These are phyloP conservation scores for Phasia obesa DNA, from an alignment of 2,888 invertebrate genomes.

Conservation along the genomic window DNA sequence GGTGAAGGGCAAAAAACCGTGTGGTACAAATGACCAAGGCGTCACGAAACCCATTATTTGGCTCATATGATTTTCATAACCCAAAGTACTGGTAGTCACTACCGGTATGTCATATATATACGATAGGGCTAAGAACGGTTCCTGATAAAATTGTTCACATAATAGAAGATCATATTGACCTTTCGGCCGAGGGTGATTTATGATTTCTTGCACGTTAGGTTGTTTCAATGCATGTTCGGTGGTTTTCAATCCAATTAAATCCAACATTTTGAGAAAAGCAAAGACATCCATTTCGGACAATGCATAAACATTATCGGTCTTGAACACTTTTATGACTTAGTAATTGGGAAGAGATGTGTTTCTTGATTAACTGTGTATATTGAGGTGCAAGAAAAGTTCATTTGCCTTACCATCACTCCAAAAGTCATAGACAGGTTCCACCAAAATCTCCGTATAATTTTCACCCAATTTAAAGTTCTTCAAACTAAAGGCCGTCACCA, in stretches of 20 bases:
- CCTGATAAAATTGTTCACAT: conserved; percentile 82
- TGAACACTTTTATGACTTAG: conserved; percentile 77
- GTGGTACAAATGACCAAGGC: conserved; percentile 83
- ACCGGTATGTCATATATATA: conserved; percentile 82
- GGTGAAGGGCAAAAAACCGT: conserved; percentile 82
- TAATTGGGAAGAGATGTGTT: neutral
- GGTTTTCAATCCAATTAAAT: conserved; percentile 77
- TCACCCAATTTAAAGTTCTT: conserved; percentile 74
- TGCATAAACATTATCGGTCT: conserved; percentile 78
- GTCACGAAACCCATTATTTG: conserved; percentile 83
- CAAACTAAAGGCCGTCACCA: conserved; percentile 77
- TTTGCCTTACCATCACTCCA: conserved; percentile 77
- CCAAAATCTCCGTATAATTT: conserved; percentile 81
- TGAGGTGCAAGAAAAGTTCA: neutral
- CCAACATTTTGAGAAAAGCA: conserved; percentile 78
- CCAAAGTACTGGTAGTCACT: conserved; percentile 82
- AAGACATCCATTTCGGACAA: conserved; percentile 75
- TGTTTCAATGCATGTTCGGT: conserved; percentile 80
- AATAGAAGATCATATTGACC: conserved; percentile 82
- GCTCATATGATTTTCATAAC: conserved; percentile 82
- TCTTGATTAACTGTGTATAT: neutral
- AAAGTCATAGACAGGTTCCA: conserved; percentile 80
- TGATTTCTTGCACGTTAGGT: conserved; percentile 78
- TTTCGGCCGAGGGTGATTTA: conserved; percentile 75
- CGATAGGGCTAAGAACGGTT: conserved; percentile 81